Evolutionary conservation across 2,888 invertebrate genomes (phyloP), one percentile per base, ranked within the genome.

Genomic region (Dinocampus coccinellae): DNA sequence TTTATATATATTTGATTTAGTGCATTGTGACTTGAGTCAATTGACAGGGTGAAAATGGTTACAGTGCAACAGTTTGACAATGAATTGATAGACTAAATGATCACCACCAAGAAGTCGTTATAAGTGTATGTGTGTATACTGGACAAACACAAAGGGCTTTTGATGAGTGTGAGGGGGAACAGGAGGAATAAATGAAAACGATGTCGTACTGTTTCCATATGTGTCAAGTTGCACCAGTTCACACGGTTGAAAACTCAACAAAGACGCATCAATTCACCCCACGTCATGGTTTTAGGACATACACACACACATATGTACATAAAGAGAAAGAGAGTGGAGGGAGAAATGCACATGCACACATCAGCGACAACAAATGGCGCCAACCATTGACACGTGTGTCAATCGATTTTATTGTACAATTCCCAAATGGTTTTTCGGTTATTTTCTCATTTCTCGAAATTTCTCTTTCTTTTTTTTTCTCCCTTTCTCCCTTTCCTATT

Each of bases 301-400:
- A 55, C 62, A 16, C 58, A 36, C 24, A 26, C 39, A 55, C 16
- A 67, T 26, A 29, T 61, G 13, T 26, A 39, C 22, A 57, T 24
- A 26, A 16, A 26, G 36, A n/a, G n/a, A n/a, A n/a, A n/a, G 20
- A 36, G 34, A 53, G n/a, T 64, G 39, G 47, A 68, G 69, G 29
- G 29, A 73, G 26, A 55, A 47, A 47, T 16, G 16, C 47, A 47
- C 47, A 47, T 16, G 4, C 6, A 73, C 69, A 70, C 72, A 72
- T 55, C 66, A 64, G 60, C 73, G 74, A 74, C 75, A 75, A 76
- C 74, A 74, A 72, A 72, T 68, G 71, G 71, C 70, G 72, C 73
- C 60, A 53, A 67, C 69, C 73, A 73, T 74, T 76, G 76, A 77
- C 76, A 77, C 73, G 74, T 75, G 72, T 77, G 75, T 76, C 77